Evolutionary conservation across 1,140 invertebrate genomes (phyloP), one percentile per base, ranked within the genome.

Genomic region (Nasonia giraulti): DNA sequence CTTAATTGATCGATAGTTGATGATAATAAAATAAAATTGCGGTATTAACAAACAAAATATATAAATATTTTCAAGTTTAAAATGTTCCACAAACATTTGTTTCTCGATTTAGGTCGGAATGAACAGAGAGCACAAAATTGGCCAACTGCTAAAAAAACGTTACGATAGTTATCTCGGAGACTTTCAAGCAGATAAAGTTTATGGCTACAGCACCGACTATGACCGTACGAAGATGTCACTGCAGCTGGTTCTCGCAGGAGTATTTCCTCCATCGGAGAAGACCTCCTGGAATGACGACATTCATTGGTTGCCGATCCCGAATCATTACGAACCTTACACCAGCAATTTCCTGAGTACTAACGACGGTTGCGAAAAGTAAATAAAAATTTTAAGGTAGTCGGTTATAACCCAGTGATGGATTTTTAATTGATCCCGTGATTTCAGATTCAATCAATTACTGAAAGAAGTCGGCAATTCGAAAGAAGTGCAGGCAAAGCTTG

Each of bases 171-270:
- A n/a, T 47, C 74, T 76, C 10, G 31, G 74, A 33, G 74, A 76
- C 7, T 76, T 40, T 31, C 5, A 40, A 4, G 1, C 2, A 1
- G 74, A 47, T 8, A 10, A 44, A 3, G 74, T 76, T 10, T 76
- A 76, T 8, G 74, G 11, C 20, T 40, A 40, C 37, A 76, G 74
- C 27, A 76, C 74, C 0, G 74, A 76, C 33, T 10, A 7, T 3
- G 74, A 76, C 17, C 74, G 37, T 10, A 76, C 74, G 12, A 76
- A 76, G 37, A 76, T n/a, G 37, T 44, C 74, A 14, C 27, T 76
- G 12, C 74, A 40, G 74, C 5, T 76, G 37, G 37, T 40, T 17
- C 37, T 76, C 33, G 27, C 27, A 7, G 74, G 74, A 0, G 11
- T 76, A 10, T 76, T 40, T 40, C 74, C 74, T 3, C 74, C 74